These are phyloP conservation scores for Prorops nasuta DNA, from an alignment of 1,140 invertebrate genomes.

Conservation along the genomic window DNA sequence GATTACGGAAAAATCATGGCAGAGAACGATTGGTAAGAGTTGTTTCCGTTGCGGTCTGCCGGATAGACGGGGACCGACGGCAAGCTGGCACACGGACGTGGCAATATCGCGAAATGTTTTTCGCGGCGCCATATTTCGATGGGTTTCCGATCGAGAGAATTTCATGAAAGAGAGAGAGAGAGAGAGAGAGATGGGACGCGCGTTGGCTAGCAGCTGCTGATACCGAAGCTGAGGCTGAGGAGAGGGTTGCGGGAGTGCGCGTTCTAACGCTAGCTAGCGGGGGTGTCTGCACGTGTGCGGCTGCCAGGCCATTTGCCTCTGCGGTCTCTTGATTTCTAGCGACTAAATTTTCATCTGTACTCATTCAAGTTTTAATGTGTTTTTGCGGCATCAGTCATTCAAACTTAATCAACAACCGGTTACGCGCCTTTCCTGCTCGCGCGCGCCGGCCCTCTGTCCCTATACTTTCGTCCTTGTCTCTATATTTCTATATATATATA, in stretches of 20 bases:
- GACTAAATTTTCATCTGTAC: slow-evolving; percentile 57
- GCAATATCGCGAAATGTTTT: slow-evolving; percentile 46
- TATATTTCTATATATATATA: slow-evolving; percentile 7
- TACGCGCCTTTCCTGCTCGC: slow-evolving; percentile 29
- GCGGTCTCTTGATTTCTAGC: slow-evolving; percentile 54
- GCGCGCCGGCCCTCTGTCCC: slow-evolving; percentile 10
- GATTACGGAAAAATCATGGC: background rate
- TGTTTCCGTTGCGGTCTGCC: slow-evolving; percentile 39
- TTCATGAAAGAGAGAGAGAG: slow-evolving; percentile 12
- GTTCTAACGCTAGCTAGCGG: background rate
- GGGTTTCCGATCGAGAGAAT: slow-evolving; percentile 36
- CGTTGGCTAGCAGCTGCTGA: background rate
- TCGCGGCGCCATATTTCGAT: slow-evolving; percentile 42
- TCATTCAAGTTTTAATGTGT: slow-evolving; percentile 58
- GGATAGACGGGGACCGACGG: slow-evolving; percentile 18
- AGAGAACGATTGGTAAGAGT: slow-evolving; percentile 12
- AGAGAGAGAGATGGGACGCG: slow-evolving; percentile 17
- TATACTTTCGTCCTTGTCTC: slow-evolving; percentile 3
- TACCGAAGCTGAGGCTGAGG: background rate
- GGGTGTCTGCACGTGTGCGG: slow-evolving; percentile 34
- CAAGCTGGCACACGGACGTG: slow-evolving; percentile 21
- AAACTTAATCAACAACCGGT: slow-evolving; percentile 53
- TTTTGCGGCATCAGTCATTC: slow-evolving; percentile 58
- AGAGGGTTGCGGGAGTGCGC: background rate
- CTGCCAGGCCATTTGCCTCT: slow-evolving; percentile 52